Evolutionary conservation across 2,113 vertebrate species (phyloP), one percentile per base, ranked within the genome.

Genomic region (Noctilio leporinus): DNA sequence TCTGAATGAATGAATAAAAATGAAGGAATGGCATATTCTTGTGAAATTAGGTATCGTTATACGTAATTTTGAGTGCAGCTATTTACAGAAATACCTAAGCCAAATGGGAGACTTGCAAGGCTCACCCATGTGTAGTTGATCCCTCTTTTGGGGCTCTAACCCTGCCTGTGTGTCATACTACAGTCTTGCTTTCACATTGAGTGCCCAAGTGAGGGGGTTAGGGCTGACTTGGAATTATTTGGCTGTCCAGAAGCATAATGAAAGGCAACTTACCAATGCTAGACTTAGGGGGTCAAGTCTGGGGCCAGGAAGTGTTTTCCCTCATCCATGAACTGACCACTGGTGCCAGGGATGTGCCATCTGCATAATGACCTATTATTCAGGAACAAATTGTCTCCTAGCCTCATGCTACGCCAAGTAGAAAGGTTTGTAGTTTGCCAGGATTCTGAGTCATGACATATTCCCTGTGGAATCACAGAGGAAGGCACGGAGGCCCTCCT

Each of bases 1-100:
- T 70, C 53, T 67, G 14, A 95, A 59, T 81, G n/a, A 90, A 53
- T n/a, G 4, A 70, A 53, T 35, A 76, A 73, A 70, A 64, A 5
- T 49, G 15, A 85, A 76, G 4, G 3, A 11, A 51, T 73, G 28
- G 10, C 15, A 5, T 69, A 43, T 24, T 47, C 10, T 91, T 16
- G 43, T 49, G 45, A 80, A 86, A 22, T 57, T 51, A 55, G 16
- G 3, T 59, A 47, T 82, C 35, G 43, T 1, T 69, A 4, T 9
- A 35, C 1, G n/a, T 5, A 49, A 5, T 49, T 91, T 85, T 86
- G 62, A 67, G 4, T 10, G 20, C 47, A 73, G 7, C 43, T 76
- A 55, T 55, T 83, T 72, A 73, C 22, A 49, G 53, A 72, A 77
- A 83, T 57, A 57, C 33, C 15, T 72, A n/a, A 87, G 4, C 6